phyloP scores from a whole-genome alignment of 2,888 invertebrate species.

The Ennomos fuscantarius region DNA sequence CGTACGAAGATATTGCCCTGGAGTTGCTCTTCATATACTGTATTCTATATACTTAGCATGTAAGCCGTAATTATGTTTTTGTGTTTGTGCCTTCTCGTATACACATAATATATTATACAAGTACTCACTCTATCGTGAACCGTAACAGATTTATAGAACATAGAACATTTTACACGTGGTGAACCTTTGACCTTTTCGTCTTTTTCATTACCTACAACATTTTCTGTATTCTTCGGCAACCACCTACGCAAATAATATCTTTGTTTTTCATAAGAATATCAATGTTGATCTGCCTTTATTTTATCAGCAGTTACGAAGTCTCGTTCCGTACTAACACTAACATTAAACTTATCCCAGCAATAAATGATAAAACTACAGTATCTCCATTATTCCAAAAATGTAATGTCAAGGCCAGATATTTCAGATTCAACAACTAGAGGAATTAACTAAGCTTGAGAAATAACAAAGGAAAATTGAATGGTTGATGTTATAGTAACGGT shows the following conservation, averaged over 20 bases:
- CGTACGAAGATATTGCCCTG: neutral
- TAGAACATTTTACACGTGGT: constrained; percentile 4
- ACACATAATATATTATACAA: too few species aligned
- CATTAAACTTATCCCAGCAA: neutral
- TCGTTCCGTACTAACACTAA: neutral
- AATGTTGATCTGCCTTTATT: neutral
- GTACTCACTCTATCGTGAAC: too few species aligned
- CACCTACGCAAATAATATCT: constrained; percentile 4
- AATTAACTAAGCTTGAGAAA: constrained; percentile 17
- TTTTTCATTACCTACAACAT: neutral
- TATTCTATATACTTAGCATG: too few species aligned
- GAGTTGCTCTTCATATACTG: too few species aligned
- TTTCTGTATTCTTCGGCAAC: neutral
- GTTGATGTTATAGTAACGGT: constrained; percentile 19
- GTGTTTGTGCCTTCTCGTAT: too few species aligned
- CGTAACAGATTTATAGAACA: neutral
- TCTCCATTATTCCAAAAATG: neutral
- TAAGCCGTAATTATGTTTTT: too few species aligned
- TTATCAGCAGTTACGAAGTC: neutral
- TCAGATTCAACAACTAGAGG: constrained; percentile 3
- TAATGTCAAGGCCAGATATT: constrained; percentile 7
- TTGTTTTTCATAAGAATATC: constrained; percentile 5
- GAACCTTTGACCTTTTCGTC: constrained; percentile 14
- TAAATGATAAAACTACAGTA: neutral
- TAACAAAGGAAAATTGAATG: constrained; percentile 20